phyloP scores from a whole-genome alignment of 2,888 invertebrate genomes.

The Aplocera efformata region DNA sequence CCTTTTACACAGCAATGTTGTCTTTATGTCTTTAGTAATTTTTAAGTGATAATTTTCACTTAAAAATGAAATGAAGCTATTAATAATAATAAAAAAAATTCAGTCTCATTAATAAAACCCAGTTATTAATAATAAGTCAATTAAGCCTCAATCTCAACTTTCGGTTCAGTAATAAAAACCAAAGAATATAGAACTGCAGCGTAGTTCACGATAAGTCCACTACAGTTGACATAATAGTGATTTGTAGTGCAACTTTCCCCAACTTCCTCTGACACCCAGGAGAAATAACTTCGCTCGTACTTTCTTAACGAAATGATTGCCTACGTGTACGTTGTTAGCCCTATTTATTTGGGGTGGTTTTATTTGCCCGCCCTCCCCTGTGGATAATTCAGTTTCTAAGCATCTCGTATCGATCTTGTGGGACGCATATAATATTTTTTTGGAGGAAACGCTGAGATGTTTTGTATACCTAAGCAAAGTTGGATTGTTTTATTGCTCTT shows the following conservation, averaged over 20 bases:
- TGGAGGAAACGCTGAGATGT: constrained; percentile 35
- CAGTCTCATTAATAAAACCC: too few relatives aligned
- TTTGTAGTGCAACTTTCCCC: constrained; percentile 56
- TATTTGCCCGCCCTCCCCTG: constrained; percentile 70
- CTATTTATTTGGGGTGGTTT: constrained; percentile 74
- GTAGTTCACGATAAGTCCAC: constrained; percentile 40
- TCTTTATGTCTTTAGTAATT: too few relatives aligned
- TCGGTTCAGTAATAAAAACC: constrained; percentile 32
- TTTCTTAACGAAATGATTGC: constrained; percentile 79
- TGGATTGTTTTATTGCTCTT: constrained; percentile 20
- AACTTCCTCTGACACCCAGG: constrained; percentile 53
- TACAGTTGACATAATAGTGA: constrained; percentile 66
- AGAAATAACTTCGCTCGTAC: constrained; percentile 71
- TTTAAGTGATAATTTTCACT: too few relatives aligned
- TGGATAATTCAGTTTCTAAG: constrained; percentile 77
- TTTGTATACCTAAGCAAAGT: constrained; percentile 29
- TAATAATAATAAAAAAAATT: too few relatives aligned
- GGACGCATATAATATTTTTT: constrained; percentile 70
- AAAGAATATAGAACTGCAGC: constrained; percentile 35
- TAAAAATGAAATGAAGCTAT: too few relatives aligned
- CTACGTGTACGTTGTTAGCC: constrained; percentile 74
- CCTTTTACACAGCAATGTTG: too few relatives aligned
- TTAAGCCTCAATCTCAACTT: too few relatives aligned
- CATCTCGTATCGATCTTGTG: constrained; percentile 69
- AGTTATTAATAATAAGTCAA: too few relatives aligned